phyloP scores from a whole-genome alignment of 2,113 vertebrate genomes.

The Haemorhous mexicanus region DNA sequence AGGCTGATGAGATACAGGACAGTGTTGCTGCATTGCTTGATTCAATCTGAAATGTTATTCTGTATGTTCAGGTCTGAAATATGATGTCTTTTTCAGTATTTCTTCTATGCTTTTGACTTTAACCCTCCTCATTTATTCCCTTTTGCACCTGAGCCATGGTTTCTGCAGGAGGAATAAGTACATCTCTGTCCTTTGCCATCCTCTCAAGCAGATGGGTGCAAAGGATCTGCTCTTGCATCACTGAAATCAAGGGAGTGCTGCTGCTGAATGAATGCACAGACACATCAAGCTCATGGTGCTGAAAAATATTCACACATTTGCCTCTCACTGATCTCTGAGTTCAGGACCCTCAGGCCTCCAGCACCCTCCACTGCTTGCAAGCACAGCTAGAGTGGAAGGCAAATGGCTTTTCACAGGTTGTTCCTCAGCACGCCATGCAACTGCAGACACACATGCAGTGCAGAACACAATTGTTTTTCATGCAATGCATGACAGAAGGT shows the following conservation, averaged over 20 bases:
- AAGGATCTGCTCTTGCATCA: neutral
- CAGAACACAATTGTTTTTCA: neutral
- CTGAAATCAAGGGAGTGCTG: neutral
- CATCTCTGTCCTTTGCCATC: neutral
- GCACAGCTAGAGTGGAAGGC: neutral
- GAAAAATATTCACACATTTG: neutral
- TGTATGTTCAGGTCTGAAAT: neutral
- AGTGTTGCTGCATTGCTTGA: neutral
- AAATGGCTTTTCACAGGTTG: neutral
- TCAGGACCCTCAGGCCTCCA: neutral
- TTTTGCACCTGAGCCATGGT: neutral
- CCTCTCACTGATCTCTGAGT: neutral
- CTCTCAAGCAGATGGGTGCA: neutral
- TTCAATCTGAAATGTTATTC: neutral
- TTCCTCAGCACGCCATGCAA: neutral
- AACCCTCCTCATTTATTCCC: neutral
- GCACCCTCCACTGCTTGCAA: neutral
- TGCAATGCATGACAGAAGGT: neutral
- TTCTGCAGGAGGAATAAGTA: neutral
- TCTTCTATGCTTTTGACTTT: neutral
- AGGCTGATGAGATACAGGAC: neutral
- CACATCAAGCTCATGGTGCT: neutral
- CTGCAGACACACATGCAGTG: neutral
- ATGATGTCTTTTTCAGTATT: neutral
- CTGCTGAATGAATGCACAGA: neutral